A percentile compares a stretch with the other conserved stretches of the same genome.
Conservation (phyloP, 2,797 vertebrate species). For the Xenopus petersii region DNA sequence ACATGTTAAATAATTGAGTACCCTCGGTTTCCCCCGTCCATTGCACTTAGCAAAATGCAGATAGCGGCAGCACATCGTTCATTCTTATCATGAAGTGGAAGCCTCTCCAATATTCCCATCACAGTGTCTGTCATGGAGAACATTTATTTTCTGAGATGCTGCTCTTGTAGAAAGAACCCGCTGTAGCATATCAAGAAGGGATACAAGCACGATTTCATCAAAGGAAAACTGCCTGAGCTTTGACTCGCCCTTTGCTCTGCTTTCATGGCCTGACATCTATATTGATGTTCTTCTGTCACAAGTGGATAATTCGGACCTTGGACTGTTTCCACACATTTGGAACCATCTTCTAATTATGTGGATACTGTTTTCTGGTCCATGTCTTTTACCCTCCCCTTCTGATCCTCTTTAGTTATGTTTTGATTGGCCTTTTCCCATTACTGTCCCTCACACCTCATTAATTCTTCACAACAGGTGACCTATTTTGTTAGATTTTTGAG, state of each 20-base stretch:
- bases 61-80: background rate
- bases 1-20: background rate
- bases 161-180: constrained; percentile 29
- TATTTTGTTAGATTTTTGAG: constrained; percentile 48
- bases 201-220: constrained; percentile 58
- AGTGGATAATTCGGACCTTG: constrained; percentile 86
- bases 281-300: constrained; percentile 78
- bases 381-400: constrained; percentile 58
- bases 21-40: background rate
- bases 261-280: constrained; percentile 61
- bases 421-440: constrained; percentile 62
- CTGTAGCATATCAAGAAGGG: constrained; percentile 41
- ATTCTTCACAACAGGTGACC: constrained; percentile 59
- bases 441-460: constrained; percentile 69
- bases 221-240: constrained; percentile 65
- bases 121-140: constrained; percentile 42
- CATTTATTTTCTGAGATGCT: constrained; percentile 28
- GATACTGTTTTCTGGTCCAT: constrained; percentile 69
- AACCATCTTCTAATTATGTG: constrained; percentile 63
- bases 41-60: background rate
- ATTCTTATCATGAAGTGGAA: constrained; percentile 19
- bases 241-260: constrained; percentile 63
- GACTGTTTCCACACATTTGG: constrained; percentile 65
- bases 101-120: constrained; percentile 30
- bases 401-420: constrained; percentile 52